Percentiles rank a stretch among this genome's conserved stretches.
These are phyloP conservation scores for Rhegmatorhina hoffmannsi DNA, from an alignment of 2,113 vertebrate genomes.

Conservation along the genomic window DNA sequence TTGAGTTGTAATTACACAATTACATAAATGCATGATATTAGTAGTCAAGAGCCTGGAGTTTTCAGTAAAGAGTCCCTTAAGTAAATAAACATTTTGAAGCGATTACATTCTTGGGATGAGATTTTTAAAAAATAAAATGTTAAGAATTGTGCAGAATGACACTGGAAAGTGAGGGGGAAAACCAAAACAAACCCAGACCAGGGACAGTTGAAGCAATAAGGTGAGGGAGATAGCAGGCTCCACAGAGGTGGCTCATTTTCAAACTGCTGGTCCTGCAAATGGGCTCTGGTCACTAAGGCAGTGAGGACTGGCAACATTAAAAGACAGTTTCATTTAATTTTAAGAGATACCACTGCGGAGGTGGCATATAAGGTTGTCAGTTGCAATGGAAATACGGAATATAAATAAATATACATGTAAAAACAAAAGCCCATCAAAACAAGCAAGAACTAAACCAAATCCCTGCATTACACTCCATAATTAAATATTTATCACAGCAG, in stretches of 20 bases:
- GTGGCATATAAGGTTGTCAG: constrained; percentile 27
- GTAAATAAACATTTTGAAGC: constrained; percentile 71
- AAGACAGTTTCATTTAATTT: constrained; percentile 62
- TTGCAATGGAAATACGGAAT: constrained; percentile 5
- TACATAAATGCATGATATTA: constrained; percentile 72
- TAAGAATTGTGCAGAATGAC: neutral
- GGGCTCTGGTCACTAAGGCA: neutral
- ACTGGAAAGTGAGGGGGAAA: neutral
- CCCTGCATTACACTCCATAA: constrained; percentile 49
- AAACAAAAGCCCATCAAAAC: constrained; percentile 25
- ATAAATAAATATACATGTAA: neutral
- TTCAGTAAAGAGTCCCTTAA: constrained; percentile 77
- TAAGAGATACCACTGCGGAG: constrained; percentile 42
- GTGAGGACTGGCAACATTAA: neutral
- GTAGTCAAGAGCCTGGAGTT: constrained; percentile 76
- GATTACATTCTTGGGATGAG: constrained; percentile 55
- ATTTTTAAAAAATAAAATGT: neutral
- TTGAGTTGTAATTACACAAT: constrained; percentile 73
- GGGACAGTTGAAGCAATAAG: accelerated
- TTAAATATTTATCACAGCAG: constrained; percentile 75
- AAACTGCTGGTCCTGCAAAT: neutral
- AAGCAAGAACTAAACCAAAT: neutral
- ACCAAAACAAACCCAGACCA: neutral
- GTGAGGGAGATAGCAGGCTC: neutral
- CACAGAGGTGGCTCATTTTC: accelerated